Base-by-base conservation (phyloP, 2,888 invertebrate genomes). In the Dicyrtoma fusca region DNA sequence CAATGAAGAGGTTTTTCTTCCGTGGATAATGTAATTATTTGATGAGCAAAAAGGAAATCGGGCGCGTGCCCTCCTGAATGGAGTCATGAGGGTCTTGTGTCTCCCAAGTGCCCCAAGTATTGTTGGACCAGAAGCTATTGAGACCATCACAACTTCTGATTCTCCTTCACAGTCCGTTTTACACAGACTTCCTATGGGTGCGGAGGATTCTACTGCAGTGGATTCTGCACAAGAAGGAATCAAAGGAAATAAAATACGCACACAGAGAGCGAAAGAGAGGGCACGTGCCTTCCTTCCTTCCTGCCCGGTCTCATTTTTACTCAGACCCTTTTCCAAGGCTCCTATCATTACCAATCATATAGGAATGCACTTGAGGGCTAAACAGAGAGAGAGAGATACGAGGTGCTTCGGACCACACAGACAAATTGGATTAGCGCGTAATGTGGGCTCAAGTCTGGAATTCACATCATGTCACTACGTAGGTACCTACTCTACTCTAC, bases 401-500 rank as follows among this genome's bases (percentile, higher is more conserved):
- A 71, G 53, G 63, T 71, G 71, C 71, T 71, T 71, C 71, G 51
- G 70, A 70, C 70, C 70, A 62, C 47, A 71, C 70, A 62, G 62
- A 61, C 64, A 71, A 71, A 71, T 71, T 71, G 45, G 64, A 71
- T 71, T 71, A 69, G 25, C 25, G 51, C 44, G 53, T 55, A 55
- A 70, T 64, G 64, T 64, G 64, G 64, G 64, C 26, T 64, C 11
- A 64, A 17, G 62, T 34, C 19, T 62, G 62, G 62, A 44, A 62
- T 13, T 62, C 44, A 62, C 17, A 62, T 62, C 55, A 55, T 55
- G 19, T 55, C 21, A 23, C 55, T 55, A 23, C 55, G 21, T 25
- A 55, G 10, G 23, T 55, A 13, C 51, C 8, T n/a, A 8, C 4
- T 55, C 23, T 55, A 55, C 25, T 34, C 34, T 34, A 34, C 34